Evolutionary conservation across 2,888 invertebrate genomes (phyloP).

Genomic region (Argynnis bischoffii): DNA sequence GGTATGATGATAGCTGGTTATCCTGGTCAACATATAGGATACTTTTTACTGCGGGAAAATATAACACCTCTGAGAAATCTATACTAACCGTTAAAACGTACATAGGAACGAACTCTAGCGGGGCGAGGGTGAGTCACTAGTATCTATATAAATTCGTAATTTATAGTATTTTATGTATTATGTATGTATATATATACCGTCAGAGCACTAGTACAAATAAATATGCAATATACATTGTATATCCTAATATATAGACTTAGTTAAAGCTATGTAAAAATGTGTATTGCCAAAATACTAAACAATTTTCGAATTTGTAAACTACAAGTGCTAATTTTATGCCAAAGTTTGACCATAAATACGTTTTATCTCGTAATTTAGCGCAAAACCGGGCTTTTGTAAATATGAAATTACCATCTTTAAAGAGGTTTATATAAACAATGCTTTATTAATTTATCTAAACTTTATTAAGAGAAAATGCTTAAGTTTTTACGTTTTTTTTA

Average conservation of each 20-base stretch:
- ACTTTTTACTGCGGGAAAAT: too few relatives aligned
- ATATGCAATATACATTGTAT: too few relatives aligned
- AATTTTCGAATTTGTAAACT: constrained; percentile 16
- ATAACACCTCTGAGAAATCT: too few relatives aligned
- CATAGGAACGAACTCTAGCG: too few relatives aligned
- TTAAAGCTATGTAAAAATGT: background rate
- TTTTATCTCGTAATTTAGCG: constrained; percentile 24
- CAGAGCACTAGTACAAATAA: too few relatives aligned
- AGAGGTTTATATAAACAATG: constrained; percentile 13
- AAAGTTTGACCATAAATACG: constrained; percentile 23
- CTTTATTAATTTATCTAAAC: background rate
- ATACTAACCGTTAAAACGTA: too few relatives aligned
- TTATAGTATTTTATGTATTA: too few relatives aligned
- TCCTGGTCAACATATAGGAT: too few relatives aligned
- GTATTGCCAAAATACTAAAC: background rate
- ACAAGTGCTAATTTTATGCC: constrained; percentile 8
- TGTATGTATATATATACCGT: too few relatives aligned
- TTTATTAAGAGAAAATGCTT: background rate
- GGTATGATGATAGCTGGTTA: too few relatives aligned
- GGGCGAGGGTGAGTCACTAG: too few relatives aligned
- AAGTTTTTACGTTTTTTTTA: background rate
- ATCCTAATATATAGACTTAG: background rate
- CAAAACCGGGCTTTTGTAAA: constrained; percentile 17
- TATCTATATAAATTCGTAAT: too few relatives aligned
- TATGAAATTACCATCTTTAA: constrained; percentile 22